phyloP scores from a whole-genome alignment of 2,113 vertebrate species.

The Eptesicus fuscus region DNA sequence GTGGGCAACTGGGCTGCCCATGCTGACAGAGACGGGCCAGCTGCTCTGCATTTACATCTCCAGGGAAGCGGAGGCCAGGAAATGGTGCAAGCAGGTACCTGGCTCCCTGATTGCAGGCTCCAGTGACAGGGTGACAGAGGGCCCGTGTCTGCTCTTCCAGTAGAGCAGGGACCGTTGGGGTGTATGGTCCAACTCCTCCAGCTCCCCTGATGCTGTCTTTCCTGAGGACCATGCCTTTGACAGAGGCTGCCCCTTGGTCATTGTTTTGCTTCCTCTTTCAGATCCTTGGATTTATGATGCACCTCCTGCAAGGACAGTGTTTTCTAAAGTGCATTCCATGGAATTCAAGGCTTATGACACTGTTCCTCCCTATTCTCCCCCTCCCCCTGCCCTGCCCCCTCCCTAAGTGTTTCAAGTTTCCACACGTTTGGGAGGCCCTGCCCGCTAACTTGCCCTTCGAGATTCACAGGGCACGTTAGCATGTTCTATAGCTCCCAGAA shows the following conservation, averaged over 20 bases:
- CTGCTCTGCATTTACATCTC: not conserved
- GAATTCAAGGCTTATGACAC: not conserved
- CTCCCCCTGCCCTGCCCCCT: fast-evolving
- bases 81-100: not conserved
- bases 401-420: not conserved
- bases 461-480: not conserved
- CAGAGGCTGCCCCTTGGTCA: not conserved
- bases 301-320: not conserved
- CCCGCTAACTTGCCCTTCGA: not conserved
- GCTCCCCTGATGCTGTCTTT: not conserved
- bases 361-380: not conserved
- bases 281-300: not conserved
- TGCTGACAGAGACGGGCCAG: not conserved
- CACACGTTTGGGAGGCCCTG: not conserved
- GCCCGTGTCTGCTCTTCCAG: not conserved
- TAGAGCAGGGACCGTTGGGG: not conserved
- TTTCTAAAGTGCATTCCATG: not conserved
- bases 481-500: not conserved
- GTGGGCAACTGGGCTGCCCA: not conserved
- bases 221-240: not conserved
- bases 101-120: not conserved
- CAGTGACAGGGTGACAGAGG: not conserved
- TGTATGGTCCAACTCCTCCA: not conserved
- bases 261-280: not conserved
- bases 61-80: not conserved